Evolutionary conservation across 2,113 vertebrate genomes (phyloP), one percentile per base, ranked within the genome.

Genomic region (Aptenodytes patagonicus): DNA sequence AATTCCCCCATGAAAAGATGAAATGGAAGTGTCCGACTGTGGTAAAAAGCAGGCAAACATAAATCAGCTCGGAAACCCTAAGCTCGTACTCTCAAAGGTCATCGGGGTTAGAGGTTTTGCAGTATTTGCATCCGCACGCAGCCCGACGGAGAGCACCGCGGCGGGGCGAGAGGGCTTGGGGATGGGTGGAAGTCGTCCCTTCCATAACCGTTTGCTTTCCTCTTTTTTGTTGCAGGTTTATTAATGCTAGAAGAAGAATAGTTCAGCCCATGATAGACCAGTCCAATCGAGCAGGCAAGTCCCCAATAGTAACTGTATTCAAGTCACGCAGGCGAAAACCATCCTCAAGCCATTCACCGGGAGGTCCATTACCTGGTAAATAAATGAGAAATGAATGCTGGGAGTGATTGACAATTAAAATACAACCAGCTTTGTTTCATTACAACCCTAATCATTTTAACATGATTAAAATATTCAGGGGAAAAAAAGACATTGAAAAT

Each of bases 201-300:
- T 91, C n/a, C 40, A 81, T 97, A 97, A 98, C 77, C 15, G 5
- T 92, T 93, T 87, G 57, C 87, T 97, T 89, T 97, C 42, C 93
- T 97, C 78, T 92, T 60, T 91, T 95, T 91, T 97, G 86, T 98
- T 96, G 82, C 98, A 99, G 99, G 99, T 99, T 99, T 99, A 99
- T 99, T 98, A 99, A 99, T 76, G 99, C 99, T 96, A 99, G 99
- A 98, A 99, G 99, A 98, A 99, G 99, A 99, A 99, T 99, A 99
- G 99, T 99, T 93, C 99, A 99, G 97, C 99, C 99, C 95, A 99
- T 99, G 99, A 99, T 99, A 98, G 99, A 99, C 99, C 99, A 99
- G 98, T 99, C 99, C 96, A 99, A 99, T 98, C 98, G 99, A 99
- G 99, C 99, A 99, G 99, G 99, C 98, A 99, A 99, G 99, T 99